Evolutionary conservation across 2,797 vertebrate species (phyloP).

Genomic region (Cottoperca gobio): DNA sequence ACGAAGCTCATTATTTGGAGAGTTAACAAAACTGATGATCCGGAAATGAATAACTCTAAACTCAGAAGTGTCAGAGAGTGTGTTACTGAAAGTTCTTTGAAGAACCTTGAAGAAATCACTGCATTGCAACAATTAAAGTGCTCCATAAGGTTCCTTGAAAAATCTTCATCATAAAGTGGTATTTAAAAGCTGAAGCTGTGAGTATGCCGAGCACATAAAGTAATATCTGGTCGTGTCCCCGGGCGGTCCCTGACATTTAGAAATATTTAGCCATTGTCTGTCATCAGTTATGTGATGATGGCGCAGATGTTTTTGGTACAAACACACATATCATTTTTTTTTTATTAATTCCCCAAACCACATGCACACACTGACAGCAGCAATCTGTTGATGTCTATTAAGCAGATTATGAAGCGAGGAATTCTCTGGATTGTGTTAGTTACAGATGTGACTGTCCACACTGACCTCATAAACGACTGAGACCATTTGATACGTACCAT

Average conservation of each 20-base stretch:
- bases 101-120: neutral
- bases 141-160: neutral
- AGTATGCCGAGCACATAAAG: neutral
- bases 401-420: constrained; percentile 49
- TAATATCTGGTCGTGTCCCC: constrained; percentile 1
- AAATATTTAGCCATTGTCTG: constrained; percentile 18
- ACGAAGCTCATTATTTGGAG: neutral
- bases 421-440: constrained; percentile 23
- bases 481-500: neutral
- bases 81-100: neutral
- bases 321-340: constrained; percentile 37
- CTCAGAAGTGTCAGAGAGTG: neutral
- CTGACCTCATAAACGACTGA: constrained; percentile 19
- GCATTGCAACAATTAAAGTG: neutral
- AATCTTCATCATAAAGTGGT: neutral
- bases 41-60: neutral
- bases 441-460: constrained; percentile 32
- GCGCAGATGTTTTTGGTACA: constrained; percentile 55
- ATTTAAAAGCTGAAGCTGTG: neutral
- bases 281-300: constrained; percentile 45
- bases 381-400: constrained; percentile 58
- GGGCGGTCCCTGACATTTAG: constrained; percentile 14
- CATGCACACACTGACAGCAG: constrained; percentile 35
- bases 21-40: neutral
- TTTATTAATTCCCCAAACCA: constrained; percentile 37